phyloP scores from a whole-genome alignment of 37 sponge, comb jelly and placozoan species.

The Beroe ovata region DNA sequence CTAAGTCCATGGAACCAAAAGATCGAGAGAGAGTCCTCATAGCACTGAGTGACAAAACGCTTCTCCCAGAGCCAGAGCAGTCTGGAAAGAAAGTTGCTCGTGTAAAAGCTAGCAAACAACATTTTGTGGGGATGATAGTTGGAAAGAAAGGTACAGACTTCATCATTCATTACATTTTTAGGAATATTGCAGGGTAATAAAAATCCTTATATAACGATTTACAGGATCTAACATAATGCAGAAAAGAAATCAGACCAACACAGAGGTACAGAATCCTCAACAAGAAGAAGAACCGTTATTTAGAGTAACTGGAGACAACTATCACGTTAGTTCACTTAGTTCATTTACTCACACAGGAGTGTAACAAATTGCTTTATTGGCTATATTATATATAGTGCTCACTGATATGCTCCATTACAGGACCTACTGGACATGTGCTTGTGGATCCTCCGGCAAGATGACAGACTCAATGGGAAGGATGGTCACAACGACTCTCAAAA shows the following conservation, averaged over 20 bases:
- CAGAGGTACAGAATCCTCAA: constrained; percentile 48
- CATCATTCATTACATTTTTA: too few relatives aligned
- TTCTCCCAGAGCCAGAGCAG: background rate
- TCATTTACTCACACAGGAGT: too few relatives aligned
- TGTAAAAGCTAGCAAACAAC: constrained; percentile 48
- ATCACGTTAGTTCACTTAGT: constrained; percentile 12
- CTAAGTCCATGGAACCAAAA: background rate
- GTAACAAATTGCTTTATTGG: too few relatives aligned
- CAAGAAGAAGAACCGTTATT: constrained; percentile 14
- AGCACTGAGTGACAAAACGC: background rate
- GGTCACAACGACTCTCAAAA: background rate
- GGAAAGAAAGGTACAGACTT: constrained; percentile 51
- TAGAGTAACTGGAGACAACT: constrained; percentile 6
- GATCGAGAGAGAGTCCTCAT: background rate
- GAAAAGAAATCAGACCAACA: constrained; percentile 29
- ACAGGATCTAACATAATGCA: constrained; percentile 42
- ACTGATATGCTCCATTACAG: too few relatives aligned
- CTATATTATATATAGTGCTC: too few relatives aligned
- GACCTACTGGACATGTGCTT: constrained; percentile 8
- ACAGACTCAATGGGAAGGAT: constrained; percentile 51
- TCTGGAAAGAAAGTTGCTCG: background rate
- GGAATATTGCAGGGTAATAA: too few relatives aligned
- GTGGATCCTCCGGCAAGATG: constrained; percentile 28
- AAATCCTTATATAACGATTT: too few relatives aligned
- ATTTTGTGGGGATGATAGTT: constrained; percentile 51